phyloP scores from a whole-genome alignment of 1,140 invertebrate species.

The Drosophila nannoptera region DNA sequence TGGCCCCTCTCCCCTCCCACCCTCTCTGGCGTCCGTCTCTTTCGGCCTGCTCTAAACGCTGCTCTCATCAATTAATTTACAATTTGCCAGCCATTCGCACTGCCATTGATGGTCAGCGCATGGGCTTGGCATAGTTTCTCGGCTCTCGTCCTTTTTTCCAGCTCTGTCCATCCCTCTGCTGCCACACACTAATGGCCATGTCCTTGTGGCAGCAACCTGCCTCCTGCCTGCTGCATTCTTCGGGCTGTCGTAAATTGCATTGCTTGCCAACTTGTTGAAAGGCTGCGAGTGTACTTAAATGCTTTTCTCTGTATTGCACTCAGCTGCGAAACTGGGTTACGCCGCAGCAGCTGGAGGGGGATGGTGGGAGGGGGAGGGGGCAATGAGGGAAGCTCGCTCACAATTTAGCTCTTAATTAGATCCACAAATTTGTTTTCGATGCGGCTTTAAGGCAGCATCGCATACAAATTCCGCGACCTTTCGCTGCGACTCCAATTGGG shows the following conservation, averaged over 20 bases:
- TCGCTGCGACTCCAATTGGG: not conserved
- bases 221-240: conserved; percentile 20
- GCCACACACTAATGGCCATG: conserved; percentile 64
- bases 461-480: conserved; percentile 44
- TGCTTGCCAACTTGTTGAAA: conserved; percentile 74
- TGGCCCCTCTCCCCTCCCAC: not conserved
- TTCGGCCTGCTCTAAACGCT: conserved; percentile 50
- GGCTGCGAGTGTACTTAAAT: conserved; percentile 63
- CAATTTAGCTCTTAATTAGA: conserved; percentile 76
- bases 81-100: conserved; percentile 68
- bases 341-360: not conserved
- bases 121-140: conserved; percentile 58
- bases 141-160: conserved; percentile 13
- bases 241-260: conserved; percentile 64
- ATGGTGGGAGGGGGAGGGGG: not conserved
- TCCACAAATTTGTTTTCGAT: conserved; percentile 72
- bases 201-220: conserved; percentile 39
- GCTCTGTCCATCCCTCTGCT: conserved; percentile 18
- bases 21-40: not conserved
- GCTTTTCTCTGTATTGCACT: conserved; percentile 57
- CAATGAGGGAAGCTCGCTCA: conserved; percentile 40
- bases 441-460: conserved; percentile 29
- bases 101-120: conserved; percentile 48
- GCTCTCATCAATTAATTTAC: conserved; percentile 76
- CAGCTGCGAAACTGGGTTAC: not conserved